A percentile compares a stretch with the other conserved stretches of the same genome.
Conservation (phyloP, 2,113 vertebrate species). For the Spea multiplicata region DNA sequence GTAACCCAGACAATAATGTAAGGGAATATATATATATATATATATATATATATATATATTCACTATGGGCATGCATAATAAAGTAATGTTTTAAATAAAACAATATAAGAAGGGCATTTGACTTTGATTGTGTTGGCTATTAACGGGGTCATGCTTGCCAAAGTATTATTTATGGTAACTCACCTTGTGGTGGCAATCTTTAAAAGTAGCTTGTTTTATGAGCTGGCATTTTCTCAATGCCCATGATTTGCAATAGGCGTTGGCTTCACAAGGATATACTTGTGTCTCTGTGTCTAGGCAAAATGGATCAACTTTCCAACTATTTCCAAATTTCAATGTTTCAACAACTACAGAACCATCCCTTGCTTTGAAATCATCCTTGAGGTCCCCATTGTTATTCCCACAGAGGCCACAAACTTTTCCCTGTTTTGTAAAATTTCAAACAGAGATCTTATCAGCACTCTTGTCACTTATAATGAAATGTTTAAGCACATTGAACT, state of each 20-base stretch:
- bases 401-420: constrained; percentile 80
- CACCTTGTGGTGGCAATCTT: constrained; percentile 74
- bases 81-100: no score
- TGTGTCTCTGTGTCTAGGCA: constrained; percentile 71
- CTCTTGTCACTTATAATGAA: not conserved
- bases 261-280: constrained; percentile 72
- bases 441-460: not conserved
- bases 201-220: constrained; percentile 67
- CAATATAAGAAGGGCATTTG: not conserved
- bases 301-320: constrained; percentile 69
- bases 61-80: no score
- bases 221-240: constrained; percentile 76
- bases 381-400: constrained; percentile 76
- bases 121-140: not conserved
- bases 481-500: no score
- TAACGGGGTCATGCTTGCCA: no score
- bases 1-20: no score
- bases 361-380: constrained; percentile 73
- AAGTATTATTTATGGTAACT: no score
- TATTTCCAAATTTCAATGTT: constrained; percentile 73
- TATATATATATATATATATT: no score
- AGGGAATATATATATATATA: no score
- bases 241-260: constrained; percentile 77
- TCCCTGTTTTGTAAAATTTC: constrained; percentile 56
- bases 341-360: constrained; percentile 55